Conservation (phyloP, 2,888 invertebrate species). For the Pyralis farinalis region DNA sequence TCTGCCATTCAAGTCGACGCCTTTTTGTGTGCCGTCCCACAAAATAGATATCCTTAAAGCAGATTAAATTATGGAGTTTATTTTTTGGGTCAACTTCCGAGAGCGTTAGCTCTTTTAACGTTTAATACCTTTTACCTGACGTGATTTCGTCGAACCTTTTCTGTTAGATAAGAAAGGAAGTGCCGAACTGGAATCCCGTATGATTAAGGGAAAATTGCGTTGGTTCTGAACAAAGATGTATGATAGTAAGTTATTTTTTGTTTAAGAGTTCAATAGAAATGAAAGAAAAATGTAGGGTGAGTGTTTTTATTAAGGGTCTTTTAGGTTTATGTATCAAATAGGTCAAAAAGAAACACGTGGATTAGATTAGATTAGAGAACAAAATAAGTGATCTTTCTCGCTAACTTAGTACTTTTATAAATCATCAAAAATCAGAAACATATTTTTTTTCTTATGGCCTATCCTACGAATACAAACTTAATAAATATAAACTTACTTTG, state of each 20-base stretch:
- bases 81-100: constrained; percentile 51
- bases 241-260: background rate
- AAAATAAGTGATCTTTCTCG: too few species aligned
- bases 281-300: background rate
- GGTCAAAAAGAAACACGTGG: too few species aligned
- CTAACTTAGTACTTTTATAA: too few species aligned
- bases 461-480: too few species aligned
- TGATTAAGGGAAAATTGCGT: constrained; percentile 48
- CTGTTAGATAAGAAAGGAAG: constrained; percentile 40
- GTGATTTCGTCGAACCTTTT: constrained; percentile 41
- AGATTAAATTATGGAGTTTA: constrained; percentile 69
- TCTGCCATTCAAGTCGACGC: constrained; percentile 60
- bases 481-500: too few species aligned
- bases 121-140: constrained; percentile 36
- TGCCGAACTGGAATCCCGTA: constrained; percentile 37
- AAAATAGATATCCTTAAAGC: constrained; percentile 65
- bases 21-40: constrained; percentile 49
- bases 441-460: too few species aligned
- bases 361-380: too few species aligned
- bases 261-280: constrained; percentile 18
- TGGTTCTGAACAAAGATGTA: constrained; percentile 2
- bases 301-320: too few species aligned
- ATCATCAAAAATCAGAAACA: too few species aligned
- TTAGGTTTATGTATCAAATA: too few species aligned
- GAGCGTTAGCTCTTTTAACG: constrained; percentile 27